phyloP scores from a whole-genome alignment of 2,888 invertebrate genomes.

The Theretra japonica region DNA sequence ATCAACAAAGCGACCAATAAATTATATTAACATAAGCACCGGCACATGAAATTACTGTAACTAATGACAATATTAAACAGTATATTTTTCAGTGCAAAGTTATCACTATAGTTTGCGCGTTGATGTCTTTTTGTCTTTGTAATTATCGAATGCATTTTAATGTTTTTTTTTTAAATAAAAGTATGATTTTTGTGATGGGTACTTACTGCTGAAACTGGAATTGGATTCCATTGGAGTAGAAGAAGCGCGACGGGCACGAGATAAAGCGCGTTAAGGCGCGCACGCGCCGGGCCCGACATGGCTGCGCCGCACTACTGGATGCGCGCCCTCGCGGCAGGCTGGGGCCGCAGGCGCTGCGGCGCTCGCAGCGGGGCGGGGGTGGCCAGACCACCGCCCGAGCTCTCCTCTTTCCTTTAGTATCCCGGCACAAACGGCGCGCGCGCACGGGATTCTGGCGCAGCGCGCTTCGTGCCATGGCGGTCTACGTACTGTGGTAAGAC shows the following conservation, averaged over 20 bases:
- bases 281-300: constrained; percentile 83
- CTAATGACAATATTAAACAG: not conserved
- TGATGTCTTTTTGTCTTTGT: constrained; percentile 55
- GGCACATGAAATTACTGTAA: too few relatives aligned
- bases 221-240: constrained; percentile 60
- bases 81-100: constrained; percentile 16
- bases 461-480: constrained; percentile 82
- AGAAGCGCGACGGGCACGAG: constrained; percentile 69
- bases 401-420: constrained; percentile 80
- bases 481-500: constrained; percentile 79
- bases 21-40: too few relatives aligned
- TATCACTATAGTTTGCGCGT: constrained; percentile 45
- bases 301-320: constrained; percentile 81
- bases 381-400: constrained; percentile 65
- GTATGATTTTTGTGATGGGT: constrained; percentile 32
- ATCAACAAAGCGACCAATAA: too few relatives aligned
- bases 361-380: constrained; percentile 69
- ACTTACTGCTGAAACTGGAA: constrained; percentile 73
- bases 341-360: constrained; percentile 55
- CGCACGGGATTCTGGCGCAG: constrained; percentile 81
- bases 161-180: not conserved
- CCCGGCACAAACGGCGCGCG: constrained; percentile 83
- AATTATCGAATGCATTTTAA: not conserved
- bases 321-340: constrained; percentile 65
- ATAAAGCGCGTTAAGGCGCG: constrained; percentile 70